These are phyloP conservation scores for Odontomachus brunneus DNA, from an alignment of 1,140 invertebrate genomes.

Conservation along the genomic window DNA sequence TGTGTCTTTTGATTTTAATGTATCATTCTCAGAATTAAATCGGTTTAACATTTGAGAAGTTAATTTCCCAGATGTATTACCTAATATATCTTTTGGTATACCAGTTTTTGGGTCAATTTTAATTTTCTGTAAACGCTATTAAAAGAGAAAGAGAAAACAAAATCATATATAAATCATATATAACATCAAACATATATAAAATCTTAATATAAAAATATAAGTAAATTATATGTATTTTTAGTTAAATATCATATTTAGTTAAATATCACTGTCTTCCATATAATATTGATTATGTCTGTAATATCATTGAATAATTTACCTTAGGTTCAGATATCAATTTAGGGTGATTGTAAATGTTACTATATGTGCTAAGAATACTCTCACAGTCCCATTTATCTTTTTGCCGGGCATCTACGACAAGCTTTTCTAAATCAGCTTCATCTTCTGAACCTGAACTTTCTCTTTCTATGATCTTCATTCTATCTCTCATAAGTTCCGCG, in stretches of 20 bases:
- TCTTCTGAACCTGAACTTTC: slow-evolving; percentile 83
- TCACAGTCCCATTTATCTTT: slow-evolving; percentile 96
- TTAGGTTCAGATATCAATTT: slow-evolving; percentile 93
- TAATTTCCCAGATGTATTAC: slow-evolving; percentile 86
- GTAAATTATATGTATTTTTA: slow-evolving; percentile 86
- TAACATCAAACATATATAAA: too few species aligned
- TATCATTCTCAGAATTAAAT: slow-evolving; percentile 86
- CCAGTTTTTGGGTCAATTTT: slow-evolving; percentile 90
- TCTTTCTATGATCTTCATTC: slow-evolving; percentile 75
- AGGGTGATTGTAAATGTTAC: slow-evolving; percentile 96
- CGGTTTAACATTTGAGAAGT: slow-evolving; percentile 89
- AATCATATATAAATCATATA: too few species aligned
- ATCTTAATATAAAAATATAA: neutral
- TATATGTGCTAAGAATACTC: slow-evolving; percentile 95
- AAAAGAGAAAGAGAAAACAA: slow-evolving; percentile 49
- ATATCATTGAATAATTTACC: slow-evolving; percentile 80
- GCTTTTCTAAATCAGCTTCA: slow-evolving; percentile 87
- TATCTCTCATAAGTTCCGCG: slow-evolving; percentile 77
- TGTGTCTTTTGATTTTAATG: slow-evolving; percentile 77
- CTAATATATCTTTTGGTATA: slow-evolving; percentile 89
- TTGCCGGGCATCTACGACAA: slow-evolving; percentile 87
- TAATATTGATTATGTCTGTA: slow-evolving; percentile 39
- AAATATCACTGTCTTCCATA: too few species aligned
- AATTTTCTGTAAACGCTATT: slow-evolving; percentile 87
- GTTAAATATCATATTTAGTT: slow-evolving; percentile 42